Evolutionary conservation across 1,140 invertebrate genomes (phyloP), one percentile per base, ranked within the genome.

Genomic region (Wiebesia pumilae): DNA sequence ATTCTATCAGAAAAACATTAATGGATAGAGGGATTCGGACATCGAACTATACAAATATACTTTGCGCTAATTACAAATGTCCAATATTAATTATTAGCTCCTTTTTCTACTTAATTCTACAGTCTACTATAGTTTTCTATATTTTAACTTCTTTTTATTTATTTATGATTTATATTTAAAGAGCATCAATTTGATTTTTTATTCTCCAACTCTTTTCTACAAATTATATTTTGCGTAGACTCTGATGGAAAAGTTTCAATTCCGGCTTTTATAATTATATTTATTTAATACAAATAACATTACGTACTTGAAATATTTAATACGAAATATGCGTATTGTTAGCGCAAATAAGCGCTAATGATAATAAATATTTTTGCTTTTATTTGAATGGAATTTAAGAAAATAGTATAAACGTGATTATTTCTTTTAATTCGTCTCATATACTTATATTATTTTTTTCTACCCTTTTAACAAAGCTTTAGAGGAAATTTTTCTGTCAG

Each of bases 31-130:
- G 65, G 40, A 47, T 78, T 84, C 16, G 21, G 73, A 84, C 54
- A 78, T 85, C 40, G 0, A 67, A 71, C 75, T 85, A 85, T 85
- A 85, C 21, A 85, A 85, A 85, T 77, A 69, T 85, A 54, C 33
- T 80, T 80, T 69, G 33, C 30, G 40, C 75, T 84, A 79, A 84
- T 67, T 67, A 78, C 54, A 84, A 84, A 67, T 84, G 30, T 85
- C 30, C 30, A 54, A 40, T 85, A 69, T 84, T 40, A 80, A 24
- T 69, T 67, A 24, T 69, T 67, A 40, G 67, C 47, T 84, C 33
- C 78, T 84, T 62, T 7, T 24, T 77, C 19, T 84, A 78, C 38
- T 47, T 65, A 67, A 58, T 84, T 27, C 40, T 78, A 84, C 58
- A 27, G 24, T 65, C 40, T 84, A 54, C 38, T 78, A 27, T n/a